Evolutionary conservation across 2,113 vertebrate genomes (phyloP).

Genomic region (Phrynosoma blainvillii): DNA sequence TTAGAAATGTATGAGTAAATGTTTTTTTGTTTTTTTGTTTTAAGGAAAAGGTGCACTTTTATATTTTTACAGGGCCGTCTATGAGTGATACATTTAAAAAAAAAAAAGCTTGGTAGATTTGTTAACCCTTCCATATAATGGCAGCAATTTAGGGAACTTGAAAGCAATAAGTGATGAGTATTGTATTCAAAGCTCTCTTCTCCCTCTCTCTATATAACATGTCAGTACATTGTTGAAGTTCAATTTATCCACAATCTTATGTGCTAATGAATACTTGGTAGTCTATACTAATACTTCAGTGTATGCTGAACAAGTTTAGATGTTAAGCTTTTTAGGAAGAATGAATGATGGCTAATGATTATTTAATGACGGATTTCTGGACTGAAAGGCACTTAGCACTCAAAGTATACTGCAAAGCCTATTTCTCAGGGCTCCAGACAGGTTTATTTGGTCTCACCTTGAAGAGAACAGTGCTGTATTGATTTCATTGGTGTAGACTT

Average conservation of each 20-base stretch:
- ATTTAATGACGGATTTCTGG: conserved; percentile 76
- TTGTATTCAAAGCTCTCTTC: not conserved
- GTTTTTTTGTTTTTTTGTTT: too few relatives aligned
- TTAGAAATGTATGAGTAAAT: rapidly evolving
- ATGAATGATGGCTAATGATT: conserved; percentile 77
- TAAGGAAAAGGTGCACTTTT: rapidly evolving
- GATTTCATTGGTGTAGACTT: conserved; percentile 75
- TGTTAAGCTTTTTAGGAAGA: conserved; percentile 74
- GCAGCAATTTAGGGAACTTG: not conserved
- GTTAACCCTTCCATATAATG: conserved; percentile 24
- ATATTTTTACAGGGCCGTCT: conserved; percentile 5
- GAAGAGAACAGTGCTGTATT: conserved; percentile 73
- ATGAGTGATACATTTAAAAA: not conserved
- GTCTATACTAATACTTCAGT: conserved; percentile 61
- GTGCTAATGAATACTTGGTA: conserved; percentile 63
- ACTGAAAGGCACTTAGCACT: conserved; percentile 78
- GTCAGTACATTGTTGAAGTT: not conserved
- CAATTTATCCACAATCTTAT: conserved; percentile 35
- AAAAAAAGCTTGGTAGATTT: not conserved
- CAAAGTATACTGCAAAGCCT: conserved; percentile 70
- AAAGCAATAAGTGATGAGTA: not conserved
- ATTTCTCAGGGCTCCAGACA: conserved; percentile 77
- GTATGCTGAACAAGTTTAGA: conserved; percentile 61
- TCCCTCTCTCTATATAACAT: not conserved
- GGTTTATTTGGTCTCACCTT: conserved; percentile 80